phyloP scores from a whole-genome alignment of 2,888 invertebrate species.

The Cistogaster globosa region DNA sequence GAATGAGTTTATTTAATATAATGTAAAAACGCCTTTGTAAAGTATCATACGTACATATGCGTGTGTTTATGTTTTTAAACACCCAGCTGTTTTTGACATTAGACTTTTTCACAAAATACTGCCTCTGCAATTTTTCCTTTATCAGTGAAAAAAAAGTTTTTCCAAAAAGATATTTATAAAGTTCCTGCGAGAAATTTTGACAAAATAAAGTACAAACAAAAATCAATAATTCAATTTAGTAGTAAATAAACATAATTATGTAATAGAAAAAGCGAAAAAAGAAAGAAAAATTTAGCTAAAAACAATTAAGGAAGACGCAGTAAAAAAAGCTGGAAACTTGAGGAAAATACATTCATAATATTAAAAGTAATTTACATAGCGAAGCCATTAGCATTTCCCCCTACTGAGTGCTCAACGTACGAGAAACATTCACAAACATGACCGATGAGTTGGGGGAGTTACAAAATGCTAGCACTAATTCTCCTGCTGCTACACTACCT shows the following conservation, averaged over 20 bases:
- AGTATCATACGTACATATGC: no score
- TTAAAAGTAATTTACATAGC: background rate
- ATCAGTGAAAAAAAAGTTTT: conserved; percentile 49
- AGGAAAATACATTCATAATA: background rate
- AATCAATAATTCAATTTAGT: conserved; percentile 23
- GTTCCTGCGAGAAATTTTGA: conserved; percentile 39
- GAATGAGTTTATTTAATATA: no score
- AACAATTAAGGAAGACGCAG: conserved; percentile 55
- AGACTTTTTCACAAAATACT: background rate
- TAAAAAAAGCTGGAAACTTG: conserved; percentile 13
- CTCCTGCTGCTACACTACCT: background rate
- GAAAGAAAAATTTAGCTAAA: background rate
- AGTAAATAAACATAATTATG: conserved; percentile 51
- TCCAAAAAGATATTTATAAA: conserved; percentile 40
- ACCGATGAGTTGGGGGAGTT: conserved; percentile 53
- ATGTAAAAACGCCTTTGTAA: no score
- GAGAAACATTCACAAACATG: conserved; percentile 20
- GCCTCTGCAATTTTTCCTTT: conserved; percentile 51
- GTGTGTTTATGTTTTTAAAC: no score
- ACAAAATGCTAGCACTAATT: conserved; percentile 22
- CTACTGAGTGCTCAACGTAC: no score
- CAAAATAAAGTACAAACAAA: conserved; percentile 36
- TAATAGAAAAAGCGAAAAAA: conserved; percentile 29
- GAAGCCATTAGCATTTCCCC: conserved; percentile 14
- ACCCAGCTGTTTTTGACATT: background rate